Percentiles rank a stretch among this genome's conserved stretches.
phyloP scores from a whole-genome alignment of 2,797 vertebrate genomes.

The Rhyacichthys aspro region DNA sequence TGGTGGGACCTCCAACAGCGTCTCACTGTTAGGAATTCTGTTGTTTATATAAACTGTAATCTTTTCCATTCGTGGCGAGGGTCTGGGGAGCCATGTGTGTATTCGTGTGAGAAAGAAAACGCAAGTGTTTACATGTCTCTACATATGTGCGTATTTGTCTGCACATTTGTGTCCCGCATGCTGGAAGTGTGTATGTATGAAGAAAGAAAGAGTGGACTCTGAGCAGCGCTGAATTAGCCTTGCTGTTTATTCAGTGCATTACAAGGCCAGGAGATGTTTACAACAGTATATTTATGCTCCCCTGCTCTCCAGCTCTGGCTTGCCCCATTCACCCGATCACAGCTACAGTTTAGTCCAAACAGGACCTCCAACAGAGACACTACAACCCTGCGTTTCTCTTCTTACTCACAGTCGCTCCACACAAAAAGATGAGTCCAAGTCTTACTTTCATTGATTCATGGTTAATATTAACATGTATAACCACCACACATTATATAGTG shows the following conservation, averaged over 20 bases:
- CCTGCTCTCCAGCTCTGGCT: slow-evolving; percentile 75
- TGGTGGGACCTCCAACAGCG: slow-evolving; percentile 83
- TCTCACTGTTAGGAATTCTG: slow-evolving; percentile 85
- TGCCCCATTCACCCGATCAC: slow-evolving; percentile 62
- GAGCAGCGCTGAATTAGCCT: slow-evolving; percentile 59
- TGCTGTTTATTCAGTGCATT: slow-evolving; percentile 85
- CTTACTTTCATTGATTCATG: not conserved
- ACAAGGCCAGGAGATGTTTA: slow-evolving; percentile 87
- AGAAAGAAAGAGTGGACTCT: slow-evolving; percentile 29
- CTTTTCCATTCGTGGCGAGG: slow-evolving; percentile 85
- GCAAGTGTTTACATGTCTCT: slow-evolving; percentile 61
- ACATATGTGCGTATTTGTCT: slow-evolving; percentile 52
- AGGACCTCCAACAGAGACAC: slow-evolving; percentile 85
- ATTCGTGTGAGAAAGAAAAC: slow-evolving; percentile 40
- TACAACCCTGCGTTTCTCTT: slow-evolving; percentile 55
- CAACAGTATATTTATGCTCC: slow-evolving; percentile 85
- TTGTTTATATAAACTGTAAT: slow-evolving; percentile 89
- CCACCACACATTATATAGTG: slow-evolving; percentile 18
- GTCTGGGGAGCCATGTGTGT: slow-evolving; percentile 68
- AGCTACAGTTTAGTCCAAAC: slow-evolving; percentile 80
- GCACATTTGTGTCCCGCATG: slow-evolving; percentile 3
- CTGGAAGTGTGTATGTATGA: slow-evolving; percentile 16
- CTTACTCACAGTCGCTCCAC: slow-evolving; percentile 1
- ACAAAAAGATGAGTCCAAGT: not conserved
- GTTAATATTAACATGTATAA: slow-evolving; percentile 1